A percentile compares a stretch with the other conserved stretches of the same genome.
Conservation (phyloP, 1,140 invertebrate genomes). For the Euura saliciscinereae region DNA sequence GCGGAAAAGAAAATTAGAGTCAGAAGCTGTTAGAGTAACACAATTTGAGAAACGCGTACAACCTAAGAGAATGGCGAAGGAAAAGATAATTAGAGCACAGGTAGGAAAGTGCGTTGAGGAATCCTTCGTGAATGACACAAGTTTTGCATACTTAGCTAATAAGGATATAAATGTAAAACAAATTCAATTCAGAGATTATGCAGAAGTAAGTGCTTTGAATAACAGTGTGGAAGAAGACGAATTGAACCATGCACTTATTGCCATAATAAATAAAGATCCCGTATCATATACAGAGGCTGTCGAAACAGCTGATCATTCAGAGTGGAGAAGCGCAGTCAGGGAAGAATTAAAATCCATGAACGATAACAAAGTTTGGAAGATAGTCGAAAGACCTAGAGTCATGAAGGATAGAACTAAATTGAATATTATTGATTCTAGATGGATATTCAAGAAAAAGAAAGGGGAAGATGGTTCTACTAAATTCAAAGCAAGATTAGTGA, state of each 20-base stretch:
- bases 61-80: background rate
- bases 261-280: background rate
- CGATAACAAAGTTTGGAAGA: constrained; percentile 13
- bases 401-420: background rate
- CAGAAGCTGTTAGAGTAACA: background rate
- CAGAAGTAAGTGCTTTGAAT: no score
- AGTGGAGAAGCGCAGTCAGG: constrained; percentile 8
- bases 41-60: background rate
- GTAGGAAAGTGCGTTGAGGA: background rate
- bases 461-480: background rate
- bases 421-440: constrained; percentile 14
- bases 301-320: background rate
- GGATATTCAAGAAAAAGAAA: constrained; percentile 9
- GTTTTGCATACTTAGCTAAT: no score
- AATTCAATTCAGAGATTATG: no score
- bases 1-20: background rate
- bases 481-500: constrained; percentile 10
- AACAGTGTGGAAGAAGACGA: background rate
- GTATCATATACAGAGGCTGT: background rate
- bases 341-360: constrained; percentile 10
- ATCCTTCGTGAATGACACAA: no score
- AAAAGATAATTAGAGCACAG: background rate
- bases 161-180: no score
- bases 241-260: background rate
- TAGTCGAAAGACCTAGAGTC: background rate